Conservation (phyloP, 2,888 invertebrate species). For the Tribolium freemani region DNA sequence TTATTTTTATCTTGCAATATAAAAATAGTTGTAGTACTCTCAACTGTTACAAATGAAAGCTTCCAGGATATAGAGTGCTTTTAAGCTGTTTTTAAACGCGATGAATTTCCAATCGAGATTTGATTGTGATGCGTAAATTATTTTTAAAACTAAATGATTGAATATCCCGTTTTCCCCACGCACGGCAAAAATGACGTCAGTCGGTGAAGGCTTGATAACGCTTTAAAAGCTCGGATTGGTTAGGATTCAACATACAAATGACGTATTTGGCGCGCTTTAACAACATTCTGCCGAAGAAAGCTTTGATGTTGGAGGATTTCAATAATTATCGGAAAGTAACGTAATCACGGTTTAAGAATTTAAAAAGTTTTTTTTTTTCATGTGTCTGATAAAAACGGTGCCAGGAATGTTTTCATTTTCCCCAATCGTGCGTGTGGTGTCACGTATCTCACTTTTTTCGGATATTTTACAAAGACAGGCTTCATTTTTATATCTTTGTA, state of each 20-base stretch:
- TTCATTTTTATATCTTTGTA: background rate
- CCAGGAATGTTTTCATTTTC: background rate
- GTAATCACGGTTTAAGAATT: background rate
- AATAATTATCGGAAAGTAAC: background rate
- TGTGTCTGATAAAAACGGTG: background rate
- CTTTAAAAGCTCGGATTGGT: background rate
- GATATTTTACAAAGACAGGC: background rate
- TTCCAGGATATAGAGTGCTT: background rate
- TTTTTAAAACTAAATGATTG: background rate
- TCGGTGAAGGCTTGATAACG: background rate
- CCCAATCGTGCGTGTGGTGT: background rate
- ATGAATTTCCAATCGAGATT: background rate
- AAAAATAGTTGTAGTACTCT: background rate
- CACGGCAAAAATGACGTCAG: background rate
- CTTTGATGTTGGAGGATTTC: background rate
- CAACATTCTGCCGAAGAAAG: background rate
- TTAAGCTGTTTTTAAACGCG: background rate
- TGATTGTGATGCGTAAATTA: background rate
- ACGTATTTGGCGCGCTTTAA: background rate
- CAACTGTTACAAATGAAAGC: background rate
- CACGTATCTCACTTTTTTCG: background rate
- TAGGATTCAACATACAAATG: background rate
- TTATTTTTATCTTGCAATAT: background rate
- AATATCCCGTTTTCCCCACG: background rate
- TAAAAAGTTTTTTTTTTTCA: background rate